Evolutionary conservation across 2,888 invertebrate genomes (phyloP), one percentile per base, ranked within the genome.

Genomic region (Ramazzottius varieornatus): DNA sequence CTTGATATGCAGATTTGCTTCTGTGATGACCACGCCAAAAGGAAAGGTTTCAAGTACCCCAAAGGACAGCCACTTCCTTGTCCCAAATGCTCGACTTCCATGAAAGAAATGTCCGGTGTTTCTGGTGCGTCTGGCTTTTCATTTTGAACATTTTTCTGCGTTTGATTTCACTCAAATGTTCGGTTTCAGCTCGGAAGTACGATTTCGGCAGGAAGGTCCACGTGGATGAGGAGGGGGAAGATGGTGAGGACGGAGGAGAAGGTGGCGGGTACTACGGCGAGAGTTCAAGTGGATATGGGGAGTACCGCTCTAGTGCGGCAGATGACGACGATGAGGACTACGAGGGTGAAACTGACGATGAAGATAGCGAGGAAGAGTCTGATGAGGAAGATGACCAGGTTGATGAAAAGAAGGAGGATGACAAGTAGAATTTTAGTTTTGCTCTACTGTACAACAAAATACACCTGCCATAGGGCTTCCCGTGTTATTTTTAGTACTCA

Each of bases 21-120:
- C 78, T 94, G 93, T 77, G 92, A 92, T 72, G 93, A 93, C 78
- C 93, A 94, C 78, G 91, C 93, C 67, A 82, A 85, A 66, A 83
- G 93, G 68, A 88, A 88, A 78, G 88, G 88, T 1, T 86, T 88
- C 73, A 89, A 88, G 73, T 88, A 88, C 74, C 84, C 84, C 24
- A 86, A 86, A 73, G 86, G 86, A 71, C 85, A 85, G 72, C 78
- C 83, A 2, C 82, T 88, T 73, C 92, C 93, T 20, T 94, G 93
- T 73, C 93, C 94, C 33, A 91, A 91, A 78, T 94, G 93, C 29
- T 4, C 20, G 4, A 29, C 4, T n/a, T 24, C 54, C 20, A 54
- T 54, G 54, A 8, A 24, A 4, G 54, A 54, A 54, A 54, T 54
- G 54, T n/a, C 20, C 29, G 54, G 54, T 29, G 54, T 54, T 16